Conservation (phyloP, 2,888 invertebrate genomes). For the Diplolepis rosae region DNA sequence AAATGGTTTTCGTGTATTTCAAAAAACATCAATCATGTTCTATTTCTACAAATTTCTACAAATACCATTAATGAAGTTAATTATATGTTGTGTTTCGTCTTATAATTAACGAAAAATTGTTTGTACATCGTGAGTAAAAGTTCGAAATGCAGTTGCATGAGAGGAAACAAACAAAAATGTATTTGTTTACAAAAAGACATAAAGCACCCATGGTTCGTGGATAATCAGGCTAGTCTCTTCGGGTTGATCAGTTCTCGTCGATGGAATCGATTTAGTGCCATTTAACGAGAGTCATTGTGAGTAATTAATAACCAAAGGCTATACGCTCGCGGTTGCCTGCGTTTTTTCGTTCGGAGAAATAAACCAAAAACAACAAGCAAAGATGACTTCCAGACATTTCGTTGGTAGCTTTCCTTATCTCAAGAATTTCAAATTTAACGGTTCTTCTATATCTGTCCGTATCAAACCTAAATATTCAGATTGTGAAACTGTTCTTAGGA, state of each 20-base stretch:
- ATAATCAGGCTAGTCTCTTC: slow-evolving; percentile 40
- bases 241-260: slow-evolving; percentile 45
- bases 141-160: slow-evolving; percentile 18
- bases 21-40: too few relatives aligned
- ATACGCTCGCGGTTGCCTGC: slow-evolving; percentile 28
- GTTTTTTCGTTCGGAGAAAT: slow-evolving; percentile 32
- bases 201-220: slow-evolving; percentile 23
- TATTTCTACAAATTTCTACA: too few relatives aligned
- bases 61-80: too few relatives aligned
- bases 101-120: too few relatives aligned
- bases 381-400: slow-evolving; percentile 30
- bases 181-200: slow-evolving; percentile 24
- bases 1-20: too few relatives aligned
- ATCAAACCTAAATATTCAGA: not conserved
- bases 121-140: slow-evolving; percentile 18
- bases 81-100: too few relatives aligned
- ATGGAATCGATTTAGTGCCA: slow-evolving; percentile 56
- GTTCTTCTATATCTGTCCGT: not conserved
- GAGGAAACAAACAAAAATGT: slow-evolving; percentile 30
- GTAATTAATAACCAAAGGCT: slow-evolving; percentile 61
- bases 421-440: not conserved
- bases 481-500: not conserved
- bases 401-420: slow-evolving; percentile 34
- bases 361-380: slow-evolving; percentile 39
- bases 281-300: slow-evolving; percentile 62